A percentile compares a stretch with the other conserved stretches of the same genome.
These are phyloP conservation scores for Polyergus mexicanus DNA, from an alignment of 1,140 invertebrate species.

Conservation along the genomic window DNA sequence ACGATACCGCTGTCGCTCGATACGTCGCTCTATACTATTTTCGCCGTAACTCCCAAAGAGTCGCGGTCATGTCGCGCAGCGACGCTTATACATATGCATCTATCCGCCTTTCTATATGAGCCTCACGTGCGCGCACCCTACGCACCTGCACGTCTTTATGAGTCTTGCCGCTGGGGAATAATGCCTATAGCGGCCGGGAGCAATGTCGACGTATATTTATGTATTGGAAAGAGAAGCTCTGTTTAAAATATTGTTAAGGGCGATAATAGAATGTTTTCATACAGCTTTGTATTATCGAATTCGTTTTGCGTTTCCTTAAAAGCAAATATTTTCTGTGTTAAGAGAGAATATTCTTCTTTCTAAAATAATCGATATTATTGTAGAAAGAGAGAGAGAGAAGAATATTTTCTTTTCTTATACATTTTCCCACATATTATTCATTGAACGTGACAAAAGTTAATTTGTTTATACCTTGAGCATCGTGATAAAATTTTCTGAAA, in stretches of 20 bases:
- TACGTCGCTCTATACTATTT: slow-evolving; percentile 70
- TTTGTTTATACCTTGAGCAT: not conserved
- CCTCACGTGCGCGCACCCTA: not conserved
- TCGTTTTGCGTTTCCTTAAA: not conserved
- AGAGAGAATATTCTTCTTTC: not conserved
- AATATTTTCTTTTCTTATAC: not conserved
- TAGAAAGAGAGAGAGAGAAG: not conserved
- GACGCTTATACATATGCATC: not conserved
- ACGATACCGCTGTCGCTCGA: slow-evolving; percentile 69
- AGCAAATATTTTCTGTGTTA: not conserved
- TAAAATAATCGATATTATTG: not conserved
- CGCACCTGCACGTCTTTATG: not conserved
- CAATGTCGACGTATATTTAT: not conserved
- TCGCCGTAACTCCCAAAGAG: slow-evolving; percentile 61
- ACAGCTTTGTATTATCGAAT: not conserved
- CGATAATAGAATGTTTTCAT: not conserved
- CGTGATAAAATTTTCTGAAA: not conserved
- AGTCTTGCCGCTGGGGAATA: not conserved
- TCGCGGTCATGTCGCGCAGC: not conserved
- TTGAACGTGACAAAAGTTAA: not conserved
- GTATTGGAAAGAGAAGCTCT: not conserved
- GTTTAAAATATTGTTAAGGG: not conserved
- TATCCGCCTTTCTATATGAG: not conserved
- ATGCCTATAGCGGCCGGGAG: too few relatives aligned
- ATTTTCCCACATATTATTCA: not conserved